A percentile compares a stretch with the other conserved stretches of the same genome.
Conservation (phyloP, 2,797 vertebrate genomes). For the Astyanax mexicanus region DNA sequence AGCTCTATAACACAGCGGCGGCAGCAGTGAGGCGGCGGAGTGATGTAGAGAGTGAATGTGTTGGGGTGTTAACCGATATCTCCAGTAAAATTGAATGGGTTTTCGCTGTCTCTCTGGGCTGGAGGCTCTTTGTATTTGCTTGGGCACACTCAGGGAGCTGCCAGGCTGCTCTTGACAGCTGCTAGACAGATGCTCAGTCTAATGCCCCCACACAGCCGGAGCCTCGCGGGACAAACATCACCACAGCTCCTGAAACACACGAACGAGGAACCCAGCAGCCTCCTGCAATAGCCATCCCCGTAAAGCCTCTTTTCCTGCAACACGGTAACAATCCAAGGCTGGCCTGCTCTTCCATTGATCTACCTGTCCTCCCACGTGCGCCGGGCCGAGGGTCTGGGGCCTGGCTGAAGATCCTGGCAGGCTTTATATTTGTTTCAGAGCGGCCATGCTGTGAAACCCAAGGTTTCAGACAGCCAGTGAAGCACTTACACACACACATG, state of each 20-base stretch:
- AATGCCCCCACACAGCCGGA: constrained; percentile 36
- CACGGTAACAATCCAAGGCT: constrained; percentile 18
- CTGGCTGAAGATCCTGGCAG: constrained; percentile 21
- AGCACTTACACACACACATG: constrained; percentile 12
- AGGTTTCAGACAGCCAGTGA: constrained; percentile 31
- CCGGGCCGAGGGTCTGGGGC: constrained; percentile 10
- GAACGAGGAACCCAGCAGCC: background rate
- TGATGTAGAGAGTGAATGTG: constrained; percentile 21
- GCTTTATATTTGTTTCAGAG: constrained; percentile 26
- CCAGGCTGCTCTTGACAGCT: constrained; percentile 48
- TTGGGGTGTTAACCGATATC: constrained; percentile 43
- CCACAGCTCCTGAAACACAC: constrained; percentile 23
- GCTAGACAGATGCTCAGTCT: constrained; percentile 56
- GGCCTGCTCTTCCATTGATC: constrained; percentile 42
- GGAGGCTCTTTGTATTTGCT: constrained; percentile 31
- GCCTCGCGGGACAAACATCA: constrained; percentile 24
- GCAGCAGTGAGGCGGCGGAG: constrained; percentile 14
- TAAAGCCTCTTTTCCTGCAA: constrained; percentile 14
- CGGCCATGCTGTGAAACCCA: constrained; percentile 22
- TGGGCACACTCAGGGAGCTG: constrained; percentile 18
- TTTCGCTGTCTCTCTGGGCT: constrained; percentile 17
- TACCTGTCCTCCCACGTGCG: constrained; percentile 24
- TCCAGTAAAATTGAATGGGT: constrained; percentile 30
- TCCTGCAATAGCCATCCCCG: background rate
- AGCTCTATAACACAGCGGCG: background rate